Percentiles rank a stretch among this genome's conserved stretches.
These are phyloP conservation scores for Gnathonemus longibarbis DNA, from an alignment of 2,113 vertebrate species.

Conservation along the genomic window DNA sequence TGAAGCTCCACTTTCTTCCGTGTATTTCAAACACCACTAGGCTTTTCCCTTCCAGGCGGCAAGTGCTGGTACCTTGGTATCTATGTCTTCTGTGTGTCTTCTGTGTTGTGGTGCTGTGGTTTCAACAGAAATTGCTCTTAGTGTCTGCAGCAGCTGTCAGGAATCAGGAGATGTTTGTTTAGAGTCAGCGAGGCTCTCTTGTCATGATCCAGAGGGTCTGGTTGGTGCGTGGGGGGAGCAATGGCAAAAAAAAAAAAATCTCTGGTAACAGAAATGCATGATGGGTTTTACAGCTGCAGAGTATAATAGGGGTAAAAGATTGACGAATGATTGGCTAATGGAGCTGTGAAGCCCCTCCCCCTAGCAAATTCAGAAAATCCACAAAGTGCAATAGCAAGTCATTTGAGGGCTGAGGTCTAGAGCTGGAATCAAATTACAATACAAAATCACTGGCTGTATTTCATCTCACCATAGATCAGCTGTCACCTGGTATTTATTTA, in stretches of 20 bases:
- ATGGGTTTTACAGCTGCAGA: constrained; percentile 43
- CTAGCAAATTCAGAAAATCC: constrained; percentile 33
- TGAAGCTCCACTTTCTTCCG: constrained; percentile 33
- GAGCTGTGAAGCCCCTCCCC: constrained; percentile 48
- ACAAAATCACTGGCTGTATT: not conserved
- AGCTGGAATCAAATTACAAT: not conserved
- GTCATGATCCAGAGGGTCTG: constrained; percentile 47
- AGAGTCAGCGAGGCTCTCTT: constrained; percentile 23
- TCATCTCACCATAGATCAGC: not conserved
- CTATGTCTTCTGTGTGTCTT: not conserved
- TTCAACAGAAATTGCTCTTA: not conserved
- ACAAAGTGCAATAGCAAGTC: not conserved
- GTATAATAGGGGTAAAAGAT: constrained; percentile 38
- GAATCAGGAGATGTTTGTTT: constrained; percentile 13
- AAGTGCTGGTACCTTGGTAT: not conserved
- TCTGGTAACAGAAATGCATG: constrained; percentile 46
- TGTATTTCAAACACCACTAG: not conserved
- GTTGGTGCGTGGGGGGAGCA: constrained; percentile 35
- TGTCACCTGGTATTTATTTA: not conserved
- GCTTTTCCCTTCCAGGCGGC: not conserved
- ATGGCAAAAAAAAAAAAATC: constrained; percentile 31
- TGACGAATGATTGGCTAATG: constrained; percentile 51
- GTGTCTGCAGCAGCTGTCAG: constrained; percentile 11
- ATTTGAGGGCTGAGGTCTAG: not conserved
- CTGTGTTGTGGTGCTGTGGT: not conserved